Evolutionary conservation across 2,113 vertebrate genomes (phyloP).

Genomic region (Tetraodon nigroviridis): DNA sequence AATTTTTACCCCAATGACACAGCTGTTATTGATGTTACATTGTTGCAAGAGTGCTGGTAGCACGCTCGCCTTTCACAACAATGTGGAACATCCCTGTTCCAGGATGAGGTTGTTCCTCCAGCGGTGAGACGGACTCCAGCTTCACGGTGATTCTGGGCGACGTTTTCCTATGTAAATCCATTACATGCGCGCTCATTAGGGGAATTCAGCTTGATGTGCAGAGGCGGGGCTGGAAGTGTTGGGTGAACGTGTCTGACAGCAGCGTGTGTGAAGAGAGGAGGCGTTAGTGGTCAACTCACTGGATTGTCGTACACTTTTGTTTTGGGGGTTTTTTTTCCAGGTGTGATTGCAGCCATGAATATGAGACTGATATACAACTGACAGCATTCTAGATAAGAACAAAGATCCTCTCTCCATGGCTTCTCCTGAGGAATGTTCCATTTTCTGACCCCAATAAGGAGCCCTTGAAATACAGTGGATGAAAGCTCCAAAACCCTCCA

Average conservation of each 20-base stretch:
- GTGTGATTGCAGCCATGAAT: slow-evolving; percentile 16
- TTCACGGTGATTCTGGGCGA: background rate
- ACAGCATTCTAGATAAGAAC: background rate
- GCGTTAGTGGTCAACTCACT: background rate
- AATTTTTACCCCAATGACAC: slow-evolving; percentile 21
- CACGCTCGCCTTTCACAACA: slow-evolving; percentile 6
- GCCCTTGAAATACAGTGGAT: background rate
- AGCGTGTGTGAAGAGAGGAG: background rate
- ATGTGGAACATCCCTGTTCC: background rate
- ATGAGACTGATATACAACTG: background rate
- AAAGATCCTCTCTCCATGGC: background rate
- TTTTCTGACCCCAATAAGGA: background rate
- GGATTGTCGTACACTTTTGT: background rate
- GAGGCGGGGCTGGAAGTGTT: background rate
- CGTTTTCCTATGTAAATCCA: background rate
- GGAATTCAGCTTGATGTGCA: slow-evolving; percentile 13
- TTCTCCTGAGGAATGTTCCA: background rate
- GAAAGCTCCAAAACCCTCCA: too few species aligned
- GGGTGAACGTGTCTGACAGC: slow-evolving; percentile 2
- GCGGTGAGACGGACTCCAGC: background rate
- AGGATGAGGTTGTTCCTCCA: background rate
- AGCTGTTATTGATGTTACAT: slow-evolving; percentile 11
- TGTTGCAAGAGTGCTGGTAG: background rate
- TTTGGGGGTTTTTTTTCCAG: background rate
- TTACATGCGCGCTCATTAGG: background rate